These are phyloP conservation scores for Scaptodrosophila latifasciaeformis DNA, from an alignment of 2,888 invertebrate genomes.

Conservation along the genomic window DNA sequence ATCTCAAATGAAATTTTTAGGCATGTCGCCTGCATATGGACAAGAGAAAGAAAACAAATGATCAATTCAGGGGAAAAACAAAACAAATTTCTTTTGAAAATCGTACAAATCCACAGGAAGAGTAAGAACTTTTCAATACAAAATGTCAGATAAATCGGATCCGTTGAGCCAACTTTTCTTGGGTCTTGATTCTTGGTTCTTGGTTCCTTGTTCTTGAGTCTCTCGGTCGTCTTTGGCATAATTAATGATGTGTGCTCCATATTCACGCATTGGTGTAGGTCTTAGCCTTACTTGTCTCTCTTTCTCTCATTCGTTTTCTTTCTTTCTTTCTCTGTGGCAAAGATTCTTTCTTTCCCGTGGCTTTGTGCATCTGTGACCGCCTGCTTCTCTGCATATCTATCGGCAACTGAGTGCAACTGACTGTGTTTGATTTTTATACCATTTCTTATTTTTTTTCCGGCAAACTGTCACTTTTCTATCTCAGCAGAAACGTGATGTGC, in stretches of 20 bases:
- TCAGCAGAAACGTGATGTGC: constrained; percentile 51
- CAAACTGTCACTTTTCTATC: constrained; percentile 67
- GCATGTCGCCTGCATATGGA: constrained; percentile 38
- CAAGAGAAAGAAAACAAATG: constrained; percentile 42
- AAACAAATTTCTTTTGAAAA: constrained; percentile 43
- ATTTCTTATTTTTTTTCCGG: constrained; percentile 49
- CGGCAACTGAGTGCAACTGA: neutral
- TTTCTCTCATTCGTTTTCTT: constrained; percentile 8
- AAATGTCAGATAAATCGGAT: constrained; percentile 53
- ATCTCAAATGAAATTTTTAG: constrained; percentile 15
- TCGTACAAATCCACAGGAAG: constrained; percentile 62
- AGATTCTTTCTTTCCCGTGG: constrained; percentile 17
- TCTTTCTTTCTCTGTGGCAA: constrained; percentile 8
- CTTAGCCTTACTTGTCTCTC: constrained; percentile 26
- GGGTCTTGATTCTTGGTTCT: constrained; percentile 11
- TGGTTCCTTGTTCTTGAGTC: too few species aligned
- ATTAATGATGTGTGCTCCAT: constrained; percentile 74
- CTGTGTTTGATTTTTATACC: constrained; percentile 39
- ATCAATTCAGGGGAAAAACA: constrained; percentile 47
- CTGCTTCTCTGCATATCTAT: constrained; percentile 14
- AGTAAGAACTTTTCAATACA: constrained; percentile 57
- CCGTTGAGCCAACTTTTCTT: constrained; percentile 26
- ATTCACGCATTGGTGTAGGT: constrained; percentile 72
- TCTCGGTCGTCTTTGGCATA: constrained; percentile 53
- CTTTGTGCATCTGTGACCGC: constrained; percentile 46